Conservation (phyloP, 2,797 vertebrate species). For the Heliangelus exortis region DNA sequence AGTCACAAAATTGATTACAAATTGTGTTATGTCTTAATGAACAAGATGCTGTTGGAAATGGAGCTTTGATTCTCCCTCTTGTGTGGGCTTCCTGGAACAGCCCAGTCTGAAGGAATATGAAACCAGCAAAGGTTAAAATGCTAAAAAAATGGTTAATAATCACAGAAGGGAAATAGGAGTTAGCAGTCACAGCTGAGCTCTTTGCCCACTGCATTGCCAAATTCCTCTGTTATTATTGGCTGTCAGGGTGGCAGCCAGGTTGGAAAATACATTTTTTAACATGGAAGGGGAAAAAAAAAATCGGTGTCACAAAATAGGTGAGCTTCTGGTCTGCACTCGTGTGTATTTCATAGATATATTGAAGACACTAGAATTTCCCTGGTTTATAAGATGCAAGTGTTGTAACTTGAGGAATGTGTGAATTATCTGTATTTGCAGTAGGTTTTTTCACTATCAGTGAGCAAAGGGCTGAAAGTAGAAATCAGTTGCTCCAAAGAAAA, state of each 20-base stretch:
- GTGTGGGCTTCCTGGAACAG: neutral
- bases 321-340: neutral
- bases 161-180: rapidly evolving
- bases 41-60: neutral
- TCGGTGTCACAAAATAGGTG: neutral
- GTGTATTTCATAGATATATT: no score
- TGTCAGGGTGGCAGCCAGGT: neutral
- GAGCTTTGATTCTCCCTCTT: neutral
- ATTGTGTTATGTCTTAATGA: neutral
- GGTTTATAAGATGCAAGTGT: no score
- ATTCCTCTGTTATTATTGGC: rapidly evolving
- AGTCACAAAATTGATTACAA: neutral
- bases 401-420: neutral
- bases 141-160: neutral
- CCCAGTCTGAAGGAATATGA: neutral
- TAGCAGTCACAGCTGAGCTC: neutral
- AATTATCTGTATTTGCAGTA: neutral
- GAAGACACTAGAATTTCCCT: neutral
- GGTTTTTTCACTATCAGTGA: neutral
- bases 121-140: neutral
- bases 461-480: neutral
- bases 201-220: neutral
- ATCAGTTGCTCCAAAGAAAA: neutral
- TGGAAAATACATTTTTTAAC: neutral
- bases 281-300: no score